Evolutionary conservation across 2,113 vertebrate genomes (phyloP).

Genomic region (Microtus oregoni): DNA sequence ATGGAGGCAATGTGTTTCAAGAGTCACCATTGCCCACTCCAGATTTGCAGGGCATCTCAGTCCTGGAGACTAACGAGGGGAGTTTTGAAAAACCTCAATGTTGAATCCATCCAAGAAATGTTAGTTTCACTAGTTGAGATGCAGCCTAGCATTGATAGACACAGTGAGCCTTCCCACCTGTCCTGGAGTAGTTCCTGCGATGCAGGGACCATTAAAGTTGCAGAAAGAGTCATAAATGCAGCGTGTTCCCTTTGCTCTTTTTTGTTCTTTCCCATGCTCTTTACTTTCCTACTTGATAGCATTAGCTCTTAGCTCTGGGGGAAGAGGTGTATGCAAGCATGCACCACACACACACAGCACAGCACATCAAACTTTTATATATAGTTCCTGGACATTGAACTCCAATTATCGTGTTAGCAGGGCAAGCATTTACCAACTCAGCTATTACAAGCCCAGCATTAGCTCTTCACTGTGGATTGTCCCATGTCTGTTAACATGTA

Average conservation of each 20-base stretch:
- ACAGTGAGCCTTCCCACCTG: neutral
- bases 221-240: neutral
- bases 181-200: neutral
- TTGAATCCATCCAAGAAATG: neutral
- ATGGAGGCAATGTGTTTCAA: neutral
- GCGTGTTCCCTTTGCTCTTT: no score
- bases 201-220: neutral
- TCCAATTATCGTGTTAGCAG: neutral
- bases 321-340: neutral
- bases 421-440: neutral
- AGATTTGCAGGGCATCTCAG: neutral
- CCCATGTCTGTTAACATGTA: neutral
- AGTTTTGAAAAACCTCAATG: neutral
- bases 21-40: neutral
- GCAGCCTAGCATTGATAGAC: neutral
- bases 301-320: no score
- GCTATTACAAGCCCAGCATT: neutral
- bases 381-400: no score
- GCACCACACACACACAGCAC: neutral
- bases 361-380: neutral
- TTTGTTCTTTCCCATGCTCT: neutral
- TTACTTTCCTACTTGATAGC: neutral
- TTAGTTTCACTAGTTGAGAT: neutral
- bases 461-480: neutral
- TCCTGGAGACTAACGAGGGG: neutral